phyloP scores from a whole-genome alignment of 1,140 invertebrate genomes.

The Lepidurus apus region DNA sequence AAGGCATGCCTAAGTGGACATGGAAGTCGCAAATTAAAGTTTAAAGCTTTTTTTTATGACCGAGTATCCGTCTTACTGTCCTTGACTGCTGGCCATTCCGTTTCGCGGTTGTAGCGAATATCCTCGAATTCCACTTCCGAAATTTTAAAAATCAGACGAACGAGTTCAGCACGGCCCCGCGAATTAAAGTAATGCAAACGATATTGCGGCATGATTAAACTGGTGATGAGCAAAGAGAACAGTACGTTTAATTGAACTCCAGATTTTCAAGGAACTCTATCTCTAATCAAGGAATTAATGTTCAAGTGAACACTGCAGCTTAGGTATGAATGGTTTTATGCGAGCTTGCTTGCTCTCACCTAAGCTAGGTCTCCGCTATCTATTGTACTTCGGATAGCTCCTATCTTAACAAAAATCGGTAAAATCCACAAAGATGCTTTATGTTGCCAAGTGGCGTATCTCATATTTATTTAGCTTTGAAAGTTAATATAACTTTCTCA shows the following conservation, averaged over 20 bases:
- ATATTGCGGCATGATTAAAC: conserved; percentile 38
- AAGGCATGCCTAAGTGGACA: conserved; percentile 49
- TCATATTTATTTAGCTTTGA: no score
- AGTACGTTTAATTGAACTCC: background rate
- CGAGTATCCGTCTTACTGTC: conserved; percentile 39
- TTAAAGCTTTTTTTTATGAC: background rate
- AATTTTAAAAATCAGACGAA: conserved; percentile 46
- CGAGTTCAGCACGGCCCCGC: conserved; percentile 49
- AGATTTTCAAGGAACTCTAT: background rate
- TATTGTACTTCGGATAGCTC: no score
- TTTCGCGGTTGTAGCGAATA: conserved; percentile 37
- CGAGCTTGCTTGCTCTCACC: no score
- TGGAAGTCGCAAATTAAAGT: background rate
- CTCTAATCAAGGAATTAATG: background rate
- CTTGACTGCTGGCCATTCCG: conserved; percentile 44
- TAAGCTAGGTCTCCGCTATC: no score
- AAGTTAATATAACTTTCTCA: no score
- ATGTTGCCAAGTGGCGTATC: no score
- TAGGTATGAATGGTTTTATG: no score
- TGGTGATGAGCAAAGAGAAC: background rate
- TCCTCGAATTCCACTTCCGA: conserved; percentile 48
- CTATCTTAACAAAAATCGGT: no score
- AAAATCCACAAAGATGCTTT: no score
- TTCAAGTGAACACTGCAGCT: no score
- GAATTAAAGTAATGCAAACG: conserved; percentile 46